Conservation (phyloP, 2,113 vertebrate genomes). For the Hippocampus guttulatus region DNA sequence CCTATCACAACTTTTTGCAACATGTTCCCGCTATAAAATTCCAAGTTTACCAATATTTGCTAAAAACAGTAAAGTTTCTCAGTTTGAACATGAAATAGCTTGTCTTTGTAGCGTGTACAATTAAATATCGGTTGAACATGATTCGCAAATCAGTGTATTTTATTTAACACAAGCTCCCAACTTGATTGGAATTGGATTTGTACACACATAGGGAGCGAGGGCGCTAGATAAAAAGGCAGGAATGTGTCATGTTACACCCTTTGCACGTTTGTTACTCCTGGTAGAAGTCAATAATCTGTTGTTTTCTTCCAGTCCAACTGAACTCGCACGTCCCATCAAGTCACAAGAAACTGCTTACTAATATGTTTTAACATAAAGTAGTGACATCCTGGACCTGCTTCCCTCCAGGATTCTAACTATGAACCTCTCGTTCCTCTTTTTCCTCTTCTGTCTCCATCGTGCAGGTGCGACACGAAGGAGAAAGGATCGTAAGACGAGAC, state of each 20-base stretch:
- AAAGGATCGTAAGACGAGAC: conserved; percentile 47
- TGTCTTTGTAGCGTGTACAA: no score
- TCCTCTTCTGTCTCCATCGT: conserved; percentile 8
- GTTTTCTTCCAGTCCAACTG: not conserved
- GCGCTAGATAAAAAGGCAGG: not conserved
- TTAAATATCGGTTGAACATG: no score
- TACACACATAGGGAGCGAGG: no score
- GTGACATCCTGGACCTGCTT: not conserved
- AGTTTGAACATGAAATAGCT: no score
- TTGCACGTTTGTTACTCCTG: not conserved
- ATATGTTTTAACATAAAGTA: not conserved
- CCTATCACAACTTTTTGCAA: no score
- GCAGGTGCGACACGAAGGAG: conserved; percentile 46
- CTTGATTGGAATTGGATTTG: no score
- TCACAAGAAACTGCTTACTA: not conserved
- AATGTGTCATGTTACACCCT: not conserved
- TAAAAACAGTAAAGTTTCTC: no score
- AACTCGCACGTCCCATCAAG: not conserved
- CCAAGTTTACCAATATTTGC: no score
- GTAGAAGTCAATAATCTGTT: not conserved
- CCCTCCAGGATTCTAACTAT: not conserved
- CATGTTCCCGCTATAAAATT: no score
- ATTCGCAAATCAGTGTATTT: no score
- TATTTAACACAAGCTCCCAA: no score
- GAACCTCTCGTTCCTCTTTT: not conserved